Evolutionary conservation across 2,113 vertebrate species (phyloP), one percentile per base, ranked within the genome.

Genomic region (Dolichotis patagonum): DNA sequence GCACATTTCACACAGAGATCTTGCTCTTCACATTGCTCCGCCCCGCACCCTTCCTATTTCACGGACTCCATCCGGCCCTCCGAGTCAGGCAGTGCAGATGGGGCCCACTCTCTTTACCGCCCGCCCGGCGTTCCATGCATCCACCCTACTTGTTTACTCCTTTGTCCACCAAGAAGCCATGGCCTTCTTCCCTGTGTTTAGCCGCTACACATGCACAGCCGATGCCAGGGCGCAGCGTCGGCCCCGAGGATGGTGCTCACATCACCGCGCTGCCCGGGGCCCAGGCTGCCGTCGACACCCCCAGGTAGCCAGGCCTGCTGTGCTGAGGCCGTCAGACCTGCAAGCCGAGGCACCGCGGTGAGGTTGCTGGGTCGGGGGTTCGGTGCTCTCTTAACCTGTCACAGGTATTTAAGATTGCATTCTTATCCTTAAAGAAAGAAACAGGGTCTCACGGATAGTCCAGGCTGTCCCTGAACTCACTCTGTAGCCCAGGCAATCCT

Each of bases 201-300:
- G 62, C 43, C 46, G 43, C 77, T 10, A 56, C 11, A 49, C 0
- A 0, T 35, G 30, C 71, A 71, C 88, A 56, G n/a, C 52, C 38
- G 7, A 30, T 41, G 69, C 54, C 52, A 7, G 14, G 0, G 0
- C 9, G 12, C 46, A 1, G 16, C 26, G 30, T 43, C 22, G 14
- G 9, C 24, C 58, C 41, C 24, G 24, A n/a, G 69, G n/a, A 80
- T 30, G 8, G 28, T 3, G 17, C 7, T 17, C 28, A 52, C 28
- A 9, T 32, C 17, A 20, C 46, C 16, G 28, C 32, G 46, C 46
- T 52, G 28, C 46, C 46, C 32, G 73, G 46, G 19, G 5, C 60
- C 52, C 41, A n/a, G 92, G 54, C 49, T 52, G 84, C 49, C 6
- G 0, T 62, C n/a, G 32, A 14, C 16, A 41, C 54, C 71, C 20